Base-by-base conservation (phyloP, 2,797 vertebrate species). In the Gobionotothen gibberifrons region DNA sequence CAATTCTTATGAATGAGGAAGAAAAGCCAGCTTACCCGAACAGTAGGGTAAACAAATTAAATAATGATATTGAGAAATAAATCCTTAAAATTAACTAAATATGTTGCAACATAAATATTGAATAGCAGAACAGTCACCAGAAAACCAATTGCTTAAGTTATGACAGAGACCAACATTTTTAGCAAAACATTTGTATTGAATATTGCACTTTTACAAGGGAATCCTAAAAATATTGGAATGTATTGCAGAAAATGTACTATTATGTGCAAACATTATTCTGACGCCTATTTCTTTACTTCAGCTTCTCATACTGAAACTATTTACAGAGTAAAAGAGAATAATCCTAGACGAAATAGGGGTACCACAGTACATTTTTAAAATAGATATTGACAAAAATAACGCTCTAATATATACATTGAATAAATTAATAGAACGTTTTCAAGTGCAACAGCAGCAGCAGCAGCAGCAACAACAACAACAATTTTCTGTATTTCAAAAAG, bases 21-120 rank as follows among this genome's bases (percentile, higher is more conserved):
- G 55, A 69, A 73, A 0, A 36, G 0, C 7, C 14, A 49, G 16
- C 49, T 22, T 44, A 43, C 15, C 61, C 32, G 53, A 46, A 29
- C 10, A 52, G 7, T 43, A n/a, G 36, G 13, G 16, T 17, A 22
- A 43, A 68, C 1, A 0, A 51, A n/a, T 9, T 29, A 40, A 9
- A 40, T 0, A 26, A 56, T 58, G 7, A 80, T 40, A 19, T 5
- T 46, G 8, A 52, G 19, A 59, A 9, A 26, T 3, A 17, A 66
- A 74, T 39, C 64, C 9, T 62, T 2, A 22, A 26, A 39, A 8
- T 44, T 0, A 48, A 72, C 73, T 74, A 87, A 79, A 85, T 79
- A 76, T 22, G 4, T 32, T 9, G 1, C 3, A 44, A 42, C 5
- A 72, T 2, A 0, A 42, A 17, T 36, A 14, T 15, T 60, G 66